These are phyloP conservation scores for Chironomus tepperi DNA, from an alignment of 1,140 invertebrate species.

Conservation along the genomic window DNA sequence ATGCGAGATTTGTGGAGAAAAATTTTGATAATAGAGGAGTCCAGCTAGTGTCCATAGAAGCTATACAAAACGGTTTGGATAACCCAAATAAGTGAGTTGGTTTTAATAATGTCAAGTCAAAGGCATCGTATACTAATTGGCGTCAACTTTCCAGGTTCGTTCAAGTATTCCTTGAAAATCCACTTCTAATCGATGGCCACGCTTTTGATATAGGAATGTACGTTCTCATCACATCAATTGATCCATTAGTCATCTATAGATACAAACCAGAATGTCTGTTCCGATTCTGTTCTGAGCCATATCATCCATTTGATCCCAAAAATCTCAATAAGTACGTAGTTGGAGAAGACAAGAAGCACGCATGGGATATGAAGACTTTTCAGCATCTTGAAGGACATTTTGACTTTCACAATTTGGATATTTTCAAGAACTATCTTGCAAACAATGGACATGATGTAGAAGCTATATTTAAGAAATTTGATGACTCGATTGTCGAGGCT, in stretches of 20 bases:
- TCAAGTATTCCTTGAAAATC: conserved; percentile 74
- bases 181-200: conserved; percentile 66
- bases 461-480: conserved; percentile 66
- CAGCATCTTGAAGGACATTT: conserved; percentile 60
- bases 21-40: conserved; percentile 82
- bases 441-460: conserved; percentile 55
- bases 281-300: conserved; percentile 76
- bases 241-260: conserved; percentile 77
- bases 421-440: conserved; percentile 66
- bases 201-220: conserved; percentile 97
- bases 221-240: conserved; percentile 75
- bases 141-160: too few relatives aligned
- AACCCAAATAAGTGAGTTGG: too few relatives aligned
- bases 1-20: conserved; percentile 76
- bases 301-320: conserved; percentile 75
- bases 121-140: too few relatives aligned
- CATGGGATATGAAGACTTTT: conserved; percentile 82
- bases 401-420: conserved; percentile 72
- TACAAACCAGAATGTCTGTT: conserved; percentile 81
- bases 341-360: conserved; percentile 81
- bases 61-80: conserved; percentile 53
- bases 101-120: too few relatives aligned
- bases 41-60: conserved; percentile 54
- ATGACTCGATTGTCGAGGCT: conserved; percentile 62
- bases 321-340: conserved; percentile 82